Percentiles rank a stretch among this genome's conserved stretches.
phyloP scores from a whole-genome alignment of 1,140 invertebrate genomes.

The Mylabris phalerata region DNA sequence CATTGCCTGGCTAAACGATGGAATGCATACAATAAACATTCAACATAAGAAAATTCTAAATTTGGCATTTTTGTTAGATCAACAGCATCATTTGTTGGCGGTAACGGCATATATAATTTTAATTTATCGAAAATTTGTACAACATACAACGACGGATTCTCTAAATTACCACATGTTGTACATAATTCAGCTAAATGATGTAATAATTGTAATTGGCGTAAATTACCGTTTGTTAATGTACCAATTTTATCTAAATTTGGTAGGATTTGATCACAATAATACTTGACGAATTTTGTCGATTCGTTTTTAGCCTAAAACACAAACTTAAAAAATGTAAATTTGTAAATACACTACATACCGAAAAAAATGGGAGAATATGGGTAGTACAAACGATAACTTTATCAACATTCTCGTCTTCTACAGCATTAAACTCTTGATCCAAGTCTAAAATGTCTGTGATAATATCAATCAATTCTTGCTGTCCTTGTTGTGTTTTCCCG shows the following conservation, averaged over 20 bases:
- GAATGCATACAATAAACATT: constrained; percentile 85
- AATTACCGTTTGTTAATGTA: constrained; percentile 55
- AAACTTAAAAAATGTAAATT: background rate
- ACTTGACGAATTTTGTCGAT: constrained; percentile 78
- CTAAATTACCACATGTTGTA: constrained; percentile 65
- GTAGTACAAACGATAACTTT: constrained; percentile 76
- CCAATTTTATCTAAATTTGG: constrained; percentile 54
- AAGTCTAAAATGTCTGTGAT: constrained; percentile 76
- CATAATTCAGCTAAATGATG: constrained; percentile 83
- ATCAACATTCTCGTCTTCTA: constrained; percentile 68
- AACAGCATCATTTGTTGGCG: constrained; percentile 55
- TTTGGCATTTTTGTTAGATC: constrained; percentile 58
- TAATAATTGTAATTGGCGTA: constrained; percentile 73
- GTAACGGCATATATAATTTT: constrained; percentile 76
- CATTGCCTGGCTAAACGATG: constrained; percentile 79
- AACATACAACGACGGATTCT: constrained; percentile 67
- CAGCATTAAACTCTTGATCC: constrained; percentile 65
- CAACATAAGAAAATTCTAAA: constrained; percentile 87
- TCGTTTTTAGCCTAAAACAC: constrained; percentile 71
- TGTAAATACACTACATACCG: constrained; percentile 54
- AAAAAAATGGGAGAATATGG: constrained; percentile 79
- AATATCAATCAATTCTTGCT: constrained; percentile 80
- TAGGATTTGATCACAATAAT: constrained; percentile 81
- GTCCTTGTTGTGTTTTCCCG: constrained; percentile 71
- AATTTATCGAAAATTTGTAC: constrained; percentile 69